Base-by-base conservation (phyloP, 2,113 vertebrate species). In the Pampusana beccarii region DNA sequence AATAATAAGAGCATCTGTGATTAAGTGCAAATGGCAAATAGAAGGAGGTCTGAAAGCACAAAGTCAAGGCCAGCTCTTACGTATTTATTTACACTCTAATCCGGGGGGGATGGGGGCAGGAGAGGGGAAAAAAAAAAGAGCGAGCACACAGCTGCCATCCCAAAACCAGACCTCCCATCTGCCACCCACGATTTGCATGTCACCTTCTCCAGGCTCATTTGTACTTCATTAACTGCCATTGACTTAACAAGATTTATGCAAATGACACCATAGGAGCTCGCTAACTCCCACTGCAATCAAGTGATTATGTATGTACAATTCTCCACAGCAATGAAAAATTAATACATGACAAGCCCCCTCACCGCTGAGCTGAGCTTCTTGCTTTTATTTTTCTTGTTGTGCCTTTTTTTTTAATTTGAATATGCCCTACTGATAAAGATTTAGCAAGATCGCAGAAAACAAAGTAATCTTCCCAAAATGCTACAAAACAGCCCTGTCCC, bases 201-300 rank as follows among this genome's bases (percentile, higher is more conserved):
- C 98, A 98, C 98, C 98, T 98, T 98, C 98, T 98, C 98, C 97
- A 97, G 98, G 97, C 98, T 98, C 98, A 98, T 98, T 98, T 98
- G 98, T 98, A 98, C 98, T 98, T 98, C 98, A 98, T 98, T 99
- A 99, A 98, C 98, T 98, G 98, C 98, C 98, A 98, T 98, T 98
- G 98, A 99, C 98, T 98, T 98, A 98, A 98, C 98, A 98, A 98
- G 98, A 98, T 98, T 98, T 98, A 98, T 98, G 98, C 98, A 98
- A 99, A 98, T 98, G 98, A 98, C 97, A 98, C 98, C 97, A 97
- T 87, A 97, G 98, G 98, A 98, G 97, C 97, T 97, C 96, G 70
- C 98, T 94, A 98, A 96, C 98, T 98, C 98, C 98, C 98, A 98
- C 98, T 97, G 98, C 98, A 98, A 98, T 98, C 98, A 98, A 98